These are phyloP conservation scores for Drosophila niveifrons DNA, from an alignment of 2,888 invertebrate genomes.

Conservation along the genomic window DNA sequence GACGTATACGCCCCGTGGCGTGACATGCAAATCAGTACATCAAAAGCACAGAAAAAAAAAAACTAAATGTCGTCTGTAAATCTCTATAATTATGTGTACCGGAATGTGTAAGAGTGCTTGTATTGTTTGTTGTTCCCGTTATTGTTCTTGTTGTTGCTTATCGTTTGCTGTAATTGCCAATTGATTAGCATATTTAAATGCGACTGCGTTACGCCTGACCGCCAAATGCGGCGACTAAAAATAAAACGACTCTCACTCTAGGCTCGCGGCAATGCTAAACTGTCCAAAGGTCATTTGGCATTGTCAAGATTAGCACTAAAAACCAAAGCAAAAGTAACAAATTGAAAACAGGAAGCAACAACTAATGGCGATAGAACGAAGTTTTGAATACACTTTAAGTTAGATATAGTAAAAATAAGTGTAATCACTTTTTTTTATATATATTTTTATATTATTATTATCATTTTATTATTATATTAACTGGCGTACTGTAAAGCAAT, in stretches of 20 bases:
- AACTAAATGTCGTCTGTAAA: constrained; percentile 60
- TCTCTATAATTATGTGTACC: constrained; percentile 58
- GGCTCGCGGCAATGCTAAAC: constrained; percentile 3
- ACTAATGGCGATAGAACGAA: not conserved
- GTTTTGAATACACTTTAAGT: not conserved
- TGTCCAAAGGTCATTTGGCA: constrained; percentile 69
- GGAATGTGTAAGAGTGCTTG: constrained; percentile 12
- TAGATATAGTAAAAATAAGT: not conserved
- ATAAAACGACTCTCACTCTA: constrained; percentile 36
- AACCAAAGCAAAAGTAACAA: constrained; percentile 11
- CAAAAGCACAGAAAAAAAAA: constrained; percentile 5
- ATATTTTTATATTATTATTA: too few species aligned
- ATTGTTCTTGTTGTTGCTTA: constrained; percentile 17
- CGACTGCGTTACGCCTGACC: constrained; percentile 50
- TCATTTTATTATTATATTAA: too few species aligned
- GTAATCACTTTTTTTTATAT: too few species aligned
- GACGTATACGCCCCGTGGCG: constrained; percentile 74
- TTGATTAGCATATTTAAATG: constrained; percentile 75
- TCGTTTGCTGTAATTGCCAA: constrained; percentile 51
- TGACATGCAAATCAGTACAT: constrained; percentile 54
- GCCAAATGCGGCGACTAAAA: constrained; percentile 46
- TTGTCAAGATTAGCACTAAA: constrained; percentile 60
- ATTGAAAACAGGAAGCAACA: constrained; percentile 23
- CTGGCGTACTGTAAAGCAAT: too few species aligned
- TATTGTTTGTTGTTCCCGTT: not conserved